Evolutionary conservation across 2,888 invertebrate genomes (phyloP), one percentile per base, ranked within the genome.

Genomic region (Tetanocera ferruginea): DNA sequence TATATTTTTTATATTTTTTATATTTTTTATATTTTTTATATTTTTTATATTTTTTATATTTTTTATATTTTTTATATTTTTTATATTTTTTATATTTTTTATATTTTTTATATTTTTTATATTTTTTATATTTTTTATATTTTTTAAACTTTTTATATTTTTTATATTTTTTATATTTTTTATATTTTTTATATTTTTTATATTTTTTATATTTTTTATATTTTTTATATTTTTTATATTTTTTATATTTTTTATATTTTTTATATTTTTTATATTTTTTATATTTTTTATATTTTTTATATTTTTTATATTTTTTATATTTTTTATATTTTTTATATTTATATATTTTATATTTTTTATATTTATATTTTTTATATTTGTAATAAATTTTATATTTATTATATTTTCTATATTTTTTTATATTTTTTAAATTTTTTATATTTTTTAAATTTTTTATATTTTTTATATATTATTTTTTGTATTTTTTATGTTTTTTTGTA

Each of bases 211-310:
- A 5, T 51, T 51, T 3, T 17, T 17, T 6, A 31, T 31, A 31
- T 51, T 51, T 51, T 51, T 51, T 49, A 9, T 49, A 49, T 9
- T 49, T 49, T 49, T 49, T 49, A 9, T 49, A 9, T 49, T 49
- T 8, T 14, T 6, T 43, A 9, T 69, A 5, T 37, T 66, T 11
- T 34, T 28, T 34, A 11, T 66, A 8, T 66, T 11, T 66, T 66
- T 66, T 28, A 34, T 23, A 28, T 34, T 66, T 49, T 49, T 49
- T 9, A 49, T 9, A 49, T n/a, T n/a, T n/a, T 9, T 34, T 73
- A 57, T 17, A 60, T n/a, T n/a, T 49, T 73, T 73, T 60, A 60
- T 49, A 23, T 19, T 71, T 71, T 11, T 71, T 23, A 6, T 71
- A 51, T 52, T 49, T n/a, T 28, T 71, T 71, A 49, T 49, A 49